A percentile compares a stretch with the other conserved stretches of the same genome.
Conservation (phyloP, 2,113 vertebrate species). For the Laticauda colubrina region DNA sequence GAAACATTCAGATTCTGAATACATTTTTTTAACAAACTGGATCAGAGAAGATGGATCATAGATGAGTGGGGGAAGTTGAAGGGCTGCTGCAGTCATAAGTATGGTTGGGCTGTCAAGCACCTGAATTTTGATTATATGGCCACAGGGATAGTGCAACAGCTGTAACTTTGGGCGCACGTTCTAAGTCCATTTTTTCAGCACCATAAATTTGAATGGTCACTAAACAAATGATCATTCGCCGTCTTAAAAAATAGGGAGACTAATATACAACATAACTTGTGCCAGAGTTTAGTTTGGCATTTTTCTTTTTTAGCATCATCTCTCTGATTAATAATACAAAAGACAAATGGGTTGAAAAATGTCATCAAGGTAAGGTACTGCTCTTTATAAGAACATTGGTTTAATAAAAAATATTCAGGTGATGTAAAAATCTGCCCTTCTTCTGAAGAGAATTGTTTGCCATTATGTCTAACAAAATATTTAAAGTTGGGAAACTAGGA, state of each 20-base stretch:
- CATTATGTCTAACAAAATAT: neutral
- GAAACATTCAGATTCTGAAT: neutral
- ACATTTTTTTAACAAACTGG: neutral
- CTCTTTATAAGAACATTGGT: neutral
- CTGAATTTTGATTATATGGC: neutral
- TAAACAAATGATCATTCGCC: neutral
- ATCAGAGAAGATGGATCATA: neutral
- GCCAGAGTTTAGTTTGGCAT: neutral
- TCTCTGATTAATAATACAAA: conserved; percentile 23
- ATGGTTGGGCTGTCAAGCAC: neutral
- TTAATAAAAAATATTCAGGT: neutral
- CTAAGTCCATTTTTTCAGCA: neutral
- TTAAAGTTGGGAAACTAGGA: neutral
- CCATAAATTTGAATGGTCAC: neutral
- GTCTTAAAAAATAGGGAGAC: neutral
- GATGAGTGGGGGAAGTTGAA: neutral
- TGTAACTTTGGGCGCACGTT: neutral
- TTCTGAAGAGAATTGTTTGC: neutral
- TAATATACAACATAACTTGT: neutral
- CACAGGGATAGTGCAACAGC: neutral
- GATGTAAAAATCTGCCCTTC: neutral
- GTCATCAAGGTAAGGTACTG: conserved; percentile 13
- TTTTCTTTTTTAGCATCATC: conserved; percentile 20
- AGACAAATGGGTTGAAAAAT: neutral
- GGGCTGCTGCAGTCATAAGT: neutral